Evolutionary conservation across 1,140 invertebrate species (phyloP).

Genomic region (Atta cephalotes): DNA sequence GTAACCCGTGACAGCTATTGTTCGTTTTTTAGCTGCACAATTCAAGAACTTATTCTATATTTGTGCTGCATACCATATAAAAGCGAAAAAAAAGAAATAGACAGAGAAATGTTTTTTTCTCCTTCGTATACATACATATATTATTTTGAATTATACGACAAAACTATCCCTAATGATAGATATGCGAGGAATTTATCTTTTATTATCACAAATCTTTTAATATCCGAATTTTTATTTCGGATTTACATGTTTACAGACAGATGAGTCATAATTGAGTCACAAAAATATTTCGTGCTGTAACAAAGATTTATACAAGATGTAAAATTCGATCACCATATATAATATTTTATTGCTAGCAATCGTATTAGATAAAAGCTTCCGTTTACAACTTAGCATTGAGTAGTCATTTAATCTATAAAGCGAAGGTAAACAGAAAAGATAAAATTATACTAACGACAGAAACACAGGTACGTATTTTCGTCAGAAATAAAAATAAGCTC

Average conservation of each 20-base stretch:
- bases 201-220: too few species aligned
- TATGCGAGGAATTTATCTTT: too few species aligned
- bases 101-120: background rate
- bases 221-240: too few species aligned
- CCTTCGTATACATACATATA: background rate
- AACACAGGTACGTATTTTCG: background rate
- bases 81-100: background rate
- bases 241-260: too few species aligned
- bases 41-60: conserved; percentile 47
- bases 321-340: too few species aligned
- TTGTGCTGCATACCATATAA: background rate
- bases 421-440: background rate
- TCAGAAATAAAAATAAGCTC: background rate
- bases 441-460: background rate
- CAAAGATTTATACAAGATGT: too few species aligned
- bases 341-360: too few species aligned
- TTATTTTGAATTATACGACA: background rate
- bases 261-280: too few species aligned
- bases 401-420: background rate
- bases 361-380: background rate
- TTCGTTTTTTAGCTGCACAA: conserved; percentile 3
- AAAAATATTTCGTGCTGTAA: too few species aligned
- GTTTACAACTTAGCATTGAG: background rate
- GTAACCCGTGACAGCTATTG: background rate
- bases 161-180: background rate